phyloP scores from a whole-genome alignment of 2,113 vertebrate genomes.

The Rhodinocichla rosea region DNA sequence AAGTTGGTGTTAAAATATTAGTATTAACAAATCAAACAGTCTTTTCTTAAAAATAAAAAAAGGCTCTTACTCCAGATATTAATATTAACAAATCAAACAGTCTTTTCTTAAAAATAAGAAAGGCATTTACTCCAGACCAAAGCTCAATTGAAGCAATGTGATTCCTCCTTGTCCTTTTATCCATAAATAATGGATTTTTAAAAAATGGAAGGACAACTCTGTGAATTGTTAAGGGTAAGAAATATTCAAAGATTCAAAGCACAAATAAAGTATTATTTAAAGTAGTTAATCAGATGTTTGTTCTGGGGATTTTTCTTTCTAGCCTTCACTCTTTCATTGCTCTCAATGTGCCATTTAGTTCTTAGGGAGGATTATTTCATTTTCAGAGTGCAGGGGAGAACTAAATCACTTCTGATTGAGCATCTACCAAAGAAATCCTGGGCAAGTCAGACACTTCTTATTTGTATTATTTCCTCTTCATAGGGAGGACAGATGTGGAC shows the following conservation, averaged over 20 bases:
- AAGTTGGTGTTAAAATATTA: background rate
- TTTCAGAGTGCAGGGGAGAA: background rate
- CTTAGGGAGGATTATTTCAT: background rate
- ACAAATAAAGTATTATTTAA: background rate
- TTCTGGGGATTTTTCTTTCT: background rate
- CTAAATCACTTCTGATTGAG: background rate
- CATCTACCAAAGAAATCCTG: background rate
- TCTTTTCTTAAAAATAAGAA: background rate
- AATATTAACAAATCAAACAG: background rate
- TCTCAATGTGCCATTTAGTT: background rate
- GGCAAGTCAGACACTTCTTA: background rate
- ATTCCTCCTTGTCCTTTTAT: background rate
- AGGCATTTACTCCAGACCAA: background rate
- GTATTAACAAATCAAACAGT: background rate
- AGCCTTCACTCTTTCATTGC: background rate
- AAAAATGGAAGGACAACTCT: background rate
- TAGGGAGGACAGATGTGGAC: background rate
- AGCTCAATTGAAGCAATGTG: background rate
- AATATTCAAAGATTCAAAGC: background rate
- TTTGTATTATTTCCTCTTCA: background rate
- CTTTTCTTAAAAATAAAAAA: background rate
- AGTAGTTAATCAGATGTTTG: background rate
- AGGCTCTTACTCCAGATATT: background rate
- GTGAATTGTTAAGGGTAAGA: background rate
- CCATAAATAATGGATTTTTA: constrained; percentile 32